Evolutionary conservation across 2,113 vertebrate species (phyloP), one percentile per base, ranked within the genome.

Genomic region (Ariopsis seemanni): DNA sequence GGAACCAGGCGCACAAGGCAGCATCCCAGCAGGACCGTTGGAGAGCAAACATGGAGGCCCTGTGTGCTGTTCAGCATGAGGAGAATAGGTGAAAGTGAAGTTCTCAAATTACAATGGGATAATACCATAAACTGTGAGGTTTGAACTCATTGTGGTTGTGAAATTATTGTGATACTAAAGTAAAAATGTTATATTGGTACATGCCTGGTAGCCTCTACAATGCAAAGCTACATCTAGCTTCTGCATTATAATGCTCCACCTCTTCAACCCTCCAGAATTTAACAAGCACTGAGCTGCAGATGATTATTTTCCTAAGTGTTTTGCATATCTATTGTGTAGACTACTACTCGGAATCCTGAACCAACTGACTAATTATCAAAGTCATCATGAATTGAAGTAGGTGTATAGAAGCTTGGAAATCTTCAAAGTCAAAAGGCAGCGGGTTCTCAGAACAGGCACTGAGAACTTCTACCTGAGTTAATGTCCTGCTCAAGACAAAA

Each of bases 251-350:
- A 10, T 42, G 9, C 30, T 81, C 27, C 55, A 60, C 20, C 55
- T 81, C 79, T 60, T 81, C 9, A 22, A 34, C 17, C n/a, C 11
- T 53, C 53, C 11, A 77, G 20, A 14, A 57, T 55, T 27, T 79
- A 60, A 81, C 55, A 60, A 20, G 77, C n/a, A 79, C 74, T 27
- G 22, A 78, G 55, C 78, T 58, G 55, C 55, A 58, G 55, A 58
- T 81, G 78, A 57, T 10, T 58, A 81, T 60, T 81, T 81, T 81
- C 58, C 78, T 60, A 81, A 11, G 57, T 34, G 42, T 82, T 48
- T 62, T 82, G 30, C 30, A 62, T 62, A 42, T 82, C 58, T 62
- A 62, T 82, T 82, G 57, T 62, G 79, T 62, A 62, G 57, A 82
- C 57, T 82, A 82, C 20, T 22, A 2, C 30, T 62, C 25, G 30